A percentile compares a stretch with the other conserved stretches of the same genome.
phyloP scores from a whole-genome alignment of 2,797 vertebrate species.

The Xiphorhynchus erythropygius region DNA sequence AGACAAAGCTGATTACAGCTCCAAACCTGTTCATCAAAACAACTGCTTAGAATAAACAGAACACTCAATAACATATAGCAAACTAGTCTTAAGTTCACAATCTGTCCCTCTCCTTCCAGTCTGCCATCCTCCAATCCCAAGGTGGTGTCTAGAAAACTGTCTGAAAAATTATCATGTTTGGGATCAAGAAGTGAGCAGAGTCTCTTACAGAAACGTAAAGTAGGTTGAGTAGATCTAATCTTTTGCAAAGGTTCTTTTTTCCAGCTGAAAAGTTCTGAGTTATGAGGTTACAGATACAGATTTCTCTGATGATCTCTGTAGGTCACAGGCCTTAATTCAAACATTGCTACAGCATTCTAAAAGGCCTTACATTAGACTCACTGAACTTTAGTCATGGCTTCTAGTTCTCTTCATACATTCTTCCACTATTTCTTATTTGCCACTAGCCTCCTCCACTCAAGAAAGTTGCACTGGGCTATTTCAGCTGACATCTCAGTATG shows the following conservation, averaged over 20 bases:
- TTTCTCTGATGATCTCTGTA: not conserved
- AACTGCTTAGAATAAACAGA: not conserved
- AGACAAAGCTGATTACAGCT: not conserved
- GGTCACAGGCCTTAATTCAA: not conserved
- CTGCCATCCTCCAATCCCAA: not conserved
- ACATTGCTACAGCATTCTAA: not conserved
- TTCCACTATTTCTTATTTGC: not conserved
- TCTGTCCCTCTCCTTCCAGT: not conserved
- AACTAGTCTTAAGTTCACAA: not conserved
- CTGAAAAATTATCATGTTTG: not conserved
- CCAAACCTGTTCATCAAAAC: not conserved
- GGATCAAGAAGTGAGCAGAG: not conserved
- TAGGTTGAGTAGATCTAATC: not conserved
- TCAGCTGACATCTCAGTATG: not conserved
- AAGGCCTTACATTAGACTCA: not conserved
- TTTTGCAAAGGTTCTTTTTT: not conserved
- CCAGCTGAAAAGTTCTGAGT: not conserved
- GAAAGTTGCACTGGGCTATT: not conserved
- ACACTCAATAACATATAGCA: not conserved
- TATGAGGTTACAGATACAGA: not conserved
- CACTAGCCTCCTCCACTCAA: not conserved
- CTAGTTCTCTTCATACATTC: not conserved
- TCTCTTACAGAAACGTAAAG: not conserved
- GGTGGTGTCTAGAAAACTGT: not conserved
- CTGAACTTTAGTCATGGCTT: not conserved